Evolutionary conservation across 2,113 vertebrate species (phyloP).

Genomic region (Candoia aspera): DNA sequence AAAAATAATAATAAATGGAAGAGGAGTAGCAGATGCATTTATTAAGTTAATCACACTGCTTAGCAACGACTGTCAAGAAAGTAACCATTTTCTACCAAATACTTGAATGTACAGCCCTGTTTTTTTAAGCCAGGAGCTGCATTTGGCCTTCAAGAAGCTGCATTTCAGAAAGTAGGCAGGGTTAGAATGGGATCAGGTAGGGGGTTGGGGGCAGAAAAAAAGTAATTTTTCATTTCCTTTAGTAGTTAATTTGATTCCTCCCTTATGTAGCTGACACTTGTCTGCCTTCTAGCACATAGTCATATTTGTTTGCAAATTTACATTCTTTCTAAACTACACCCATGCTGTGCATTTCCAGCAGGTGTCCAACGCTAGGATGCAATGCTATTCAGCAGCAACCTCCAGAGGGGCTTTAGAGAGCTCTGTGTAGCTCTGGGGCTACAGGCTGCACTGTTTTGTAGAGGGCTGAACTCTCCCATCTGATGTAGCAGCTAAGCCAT

Average conservation of each 20-base stretch:
- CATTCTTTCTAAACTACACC: neutral
- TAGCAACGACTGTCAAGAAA: slow-evolving; percentile 25
- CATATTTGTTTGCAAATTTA: neutral
- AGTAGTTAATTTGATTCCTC: neutral
- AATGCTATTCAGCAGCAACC: neutral
- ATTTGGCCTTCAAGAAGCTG: neutral
- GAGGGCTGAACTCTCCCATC: neutral
- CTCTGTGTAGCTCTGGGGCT: neutral
- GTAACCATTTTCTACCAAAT: neutral
- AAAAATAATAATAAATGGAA: slow-evolving; percentile 66
- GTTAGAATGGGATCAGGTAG: neutral
- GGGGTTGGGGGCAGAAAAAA: neutral
- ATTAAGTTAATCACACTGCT: slow-evolving; percentile 20
- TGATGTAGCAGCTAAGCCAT: neutral
- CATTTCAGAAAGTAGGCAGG: neutral
- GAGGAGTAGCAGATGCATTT: neutral
- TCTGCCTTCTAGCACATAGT: neutral
- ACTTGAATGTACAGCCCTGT: neutral
- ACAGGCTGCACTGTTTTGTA: neutral
- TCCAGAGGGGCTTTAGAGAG: neutral
- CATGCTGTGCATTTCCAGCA: neutral
- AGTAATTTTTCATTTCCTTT: neutral
- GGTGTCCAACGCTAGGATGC: neutral
- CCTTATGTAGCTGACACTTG: neutral
- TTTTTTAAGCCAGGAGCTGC: too few species aligned